Percentiles rank a stretch among this genome's conserved stretches.
phyloP scores from a whole-genome alignment of 2,888 invertebrate genomes.

The Aphrophora alni region DNA sequence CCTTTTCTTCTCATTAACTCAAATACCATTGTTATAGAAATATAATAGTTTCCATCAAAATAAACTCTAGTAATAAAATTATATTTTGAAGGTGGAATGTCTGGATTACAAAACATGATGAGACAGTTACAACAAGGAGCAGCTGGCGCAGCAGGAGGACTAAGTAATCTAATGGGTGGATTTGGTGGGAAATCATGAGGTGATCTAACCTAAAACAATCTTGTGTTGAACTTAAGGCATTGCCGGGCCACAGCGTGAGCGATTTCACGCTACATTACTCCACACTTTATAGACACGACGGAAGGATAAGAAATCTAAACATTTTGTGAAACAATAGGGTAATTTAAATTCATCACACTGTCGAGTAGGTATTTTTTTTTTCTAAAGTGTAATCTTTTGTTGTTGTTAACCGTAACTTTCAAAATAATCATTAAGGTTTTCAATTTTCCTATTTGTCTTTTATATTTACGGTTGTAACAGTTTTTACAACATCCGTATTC shows the following conservation, averaged over 20 bases:
- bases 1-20: no score
- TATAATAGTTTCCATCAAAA: no score
- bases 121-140: constrained; percentile 80
- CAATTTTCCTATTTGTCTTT: neutral
- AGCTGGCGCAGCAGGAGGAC: constrained; percentile 61
- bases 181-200: constrained; percentile 58
- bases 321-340: neutral
- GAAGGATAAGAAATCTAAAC: neutral
- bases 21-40: no score
- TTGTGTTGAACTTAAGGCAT: neutral
- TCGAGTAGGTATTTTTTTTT: neutral
- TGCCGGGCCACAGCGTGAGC: neutral
- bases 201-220: neutral
- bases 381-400: neutral
- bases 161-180: constrained; percentile 66
- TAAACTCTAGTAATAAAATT: constrained; percentile 19
- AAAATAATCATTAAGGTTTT: neutral
- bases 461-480: neutral
- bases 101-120: constrained; percentile 98
- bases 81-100: constrained; percentile 81
- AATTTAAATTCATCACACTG: neutral
- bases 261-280: neutral
- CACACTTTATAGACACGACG: neutral
- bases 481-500: neutral
- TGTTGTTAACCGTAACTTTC: neutral